Evolutionary conservation across 2,888 invertebrate species (phyloP), one percentile per base, ranked within the genome.

Genomic region (Sphaerophoria taeniata): DNA sequence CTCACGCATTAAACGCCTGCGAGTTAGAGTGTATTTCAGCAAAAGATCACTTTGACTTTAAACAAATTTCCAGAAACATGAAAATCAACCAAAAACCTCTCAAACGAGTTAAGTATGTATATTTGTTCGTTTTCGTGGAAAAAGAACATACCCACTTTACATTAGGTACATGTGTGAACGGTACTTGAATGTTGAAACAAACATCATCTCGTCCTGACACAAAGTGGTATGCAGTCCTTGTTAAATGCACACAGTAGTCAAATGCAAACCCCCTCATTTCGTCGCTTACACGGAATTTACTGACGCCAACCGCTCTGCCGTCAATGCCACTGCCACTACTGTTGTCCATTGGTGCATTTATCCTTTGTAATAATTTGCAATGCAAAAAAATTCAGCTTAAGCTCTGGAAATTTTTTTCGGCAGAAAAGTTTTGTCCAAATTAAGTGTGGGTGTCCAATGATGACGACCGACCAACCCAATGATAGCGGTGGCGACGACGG

Each of bases 191-290:
- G n/a, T 51, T 11, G 39, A 51, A 67, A 65, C 6, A 14, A 14
- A 9, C 67, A 67, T 67, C 51, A 16, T 31, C 31, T 43, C 11
- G 12, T 14, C 53, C 24, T 67, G 67, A 53, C 39, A 24, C 51
- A 51, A 51, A 67, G 36, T 51, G 31, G 24, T 2, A 24, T 2
- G 24, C 39, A 51, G 24, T 53, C 14, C 67, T 67, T 67, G 51
- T 67, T 36, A 39, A 67, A 51, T 39, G 67, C 51, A 53, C 3
- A 67, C 9, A 39, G 43, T 43, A 36, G n/a, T 51, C 51, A 67
- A 67, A 67, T 39, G 24, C 24, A 24, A 67, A 67, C 24, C 67
- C 12, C n/a, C 51, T 53, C 39, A 53, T 67, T 11, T 36, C 36
- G 51, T n/a, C 51, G 4, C 36, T 24, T 67, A 33, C 67, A 51